phyloP scores from a whole-genome alignment of 2,113 vertebrate species.

The Tiliqua scincoides region DNA sequence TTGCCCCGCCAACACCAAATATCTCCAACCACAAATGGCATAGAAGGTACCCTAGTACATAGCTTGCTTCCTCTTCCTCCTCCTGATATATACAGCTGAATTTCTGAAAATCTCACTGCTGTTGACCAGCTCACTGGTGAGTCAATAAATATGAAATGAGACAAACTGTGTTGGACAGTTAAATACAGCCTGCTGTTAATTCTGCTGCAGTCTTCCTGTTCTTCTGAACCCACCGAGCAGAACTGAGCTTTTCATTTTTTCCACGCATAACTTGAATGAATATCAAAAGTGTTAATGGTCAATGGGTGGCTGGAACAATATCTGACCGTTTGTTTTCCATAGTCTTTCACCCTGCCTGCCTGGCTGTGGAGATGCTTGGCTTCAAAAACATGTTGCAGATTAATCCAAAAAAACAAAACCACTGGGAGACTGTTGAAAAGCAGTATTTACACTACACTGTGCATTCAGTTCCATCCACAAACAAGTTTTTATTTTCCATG shows the following conservation, averaged over 20 bases:
- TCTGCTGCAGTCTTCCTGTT: not conserved
- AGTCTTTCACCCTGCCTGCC: not conserved
- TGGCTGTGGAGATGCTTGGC: not conserved
- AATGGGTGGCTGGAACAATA: not conserved
- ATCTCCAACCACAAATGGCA: no score
- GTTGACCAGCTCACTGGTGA: not conserved
- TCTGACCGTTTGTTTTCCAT: not conserved
- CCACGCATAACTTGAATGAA: not conserved
- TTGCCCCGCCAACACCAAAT: no score
- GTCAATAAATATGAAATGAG: slow-evolving; percentile 5
- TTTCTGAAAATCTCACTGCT: not conserved
- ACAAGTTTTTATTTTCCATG: not conserved
- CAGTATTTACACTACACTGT: not conserved
- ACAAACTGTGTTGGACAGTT: not conserved
- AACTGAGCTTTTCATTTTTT: slow-evolving; percentile 1
- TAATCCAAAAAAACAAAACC: not conserved
- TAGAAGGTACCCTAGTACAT: no score
- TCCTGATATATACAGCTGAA: not conserved
- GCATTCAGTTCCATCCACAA: not conserved
- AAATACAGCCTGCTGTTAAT: not conserved
- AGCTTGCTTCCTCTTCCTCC: not conserved
- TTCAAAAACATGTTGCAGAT: not conserved
- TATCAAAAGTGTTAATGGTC: slow-evolving; percentile 16
- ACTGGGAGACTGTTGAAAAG: not conserved
- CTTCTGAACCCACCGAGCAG: not conserved